Evolutionary conservation across 2,888 invertebrate genomes (phyloP), one percentile per base, ranked within the genome.

Genomic region (Fragum whitleyi): DNA sequence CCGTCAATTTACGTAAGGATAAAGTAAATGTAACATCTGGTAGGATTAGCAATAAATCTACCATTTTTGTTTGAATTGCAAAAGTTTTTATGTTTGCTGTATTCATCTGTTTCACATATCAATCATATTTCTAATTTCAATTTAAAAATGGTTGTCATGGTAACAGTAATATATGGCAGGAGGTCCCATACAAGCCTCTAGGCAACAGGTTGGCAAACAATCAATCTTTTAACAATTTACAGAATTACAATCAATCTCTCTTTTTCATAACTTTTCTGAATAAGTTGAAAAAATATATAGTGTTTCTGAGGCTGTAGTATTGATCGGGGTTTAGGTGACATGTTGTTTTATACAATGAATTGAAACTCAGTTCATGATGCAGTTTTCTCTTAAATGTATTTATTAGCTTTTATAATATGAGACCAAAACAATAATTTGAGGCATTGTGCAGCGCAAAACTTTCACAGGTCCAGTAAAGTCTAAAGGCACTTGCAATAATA

Each of bases 61-160:
- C 9, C 23, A 29, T 19, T 65, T 65, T 69, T 80, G 73, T 77
- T 76, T 76, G 80, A 80, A 73, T 69, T 76, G 73, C 42, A 65
- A 75, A 75, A 65, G 67, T 72, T 72, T 79, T 72, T 67, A 75
- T 79, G 74, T 79, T 75, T 75, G 72, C 65, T 53, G 67, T 68
- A 75, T 71, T 79, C 79, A 79, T 79, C 79, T 79, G 79, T 79
- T 65, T 57, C 62, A 28, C 55, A 71, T 79, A 83, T 83, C 83
- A 83, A 79, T 83, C 83, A 79, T 77, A 79, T 79, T 77, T 76
- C 69, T 83, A 83, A 83, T 83, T 83, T 83, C 79, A 83, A 79
- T 83, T 83, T 71, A 76, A 73, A 83, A 83, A 79, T 59, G 36
- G 83, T 79, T 74, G 51, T 76, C 71, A 77, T 79, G 74, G 77